Evolutionary conservation across 2,888 invertebrate genomes (phyloP), one percentile per base, ranked within the genome.

Genomic region (Agonopterix heracliana): DNA sequence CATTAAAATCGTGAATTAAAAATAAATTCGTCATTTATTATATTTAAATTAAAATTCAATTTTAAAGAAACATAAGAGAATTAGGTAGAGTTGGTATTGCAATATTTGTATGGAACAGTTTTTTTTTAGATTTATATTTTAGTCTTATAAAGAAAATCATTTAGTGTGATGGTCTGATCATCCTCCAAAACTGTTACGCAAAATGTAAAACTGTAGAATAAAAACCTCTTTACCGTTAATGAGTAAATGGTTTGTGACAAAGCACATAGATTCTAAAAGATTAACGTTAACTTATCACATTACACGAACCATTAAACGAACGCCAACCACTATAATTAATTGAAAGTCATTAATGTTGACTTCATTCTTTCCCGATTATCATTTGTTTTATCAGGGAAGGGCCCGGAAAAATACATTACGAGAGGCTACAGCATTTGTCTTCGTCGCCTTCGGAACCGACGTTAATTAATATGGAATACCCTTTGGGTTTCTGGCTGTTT

Each of bases 301-400:
- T 59, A 59, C 61, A 61, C 59, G 58, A 58, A 48, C 55, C 55
- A 67, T 70, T 62, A 64, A 59, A 64, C 63, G 55, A 66, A 68
- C 63, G 66, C 61, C 55, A 58, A 56, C 60, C 66, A 60, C 63
- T 62, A 63, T 80, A 81, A 87, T 85, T 83, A 84, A 86, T 87
- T 71, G 75, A 62, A 64, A 64, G 65, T 78, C 80, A 77, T 85
- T 82, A 81, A 74, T 75, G 81, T 75, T 78, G 84, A 87, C 84
- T 88, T 84, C 83, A 86, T 86, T 86, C 84, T 79, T 82, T 76
- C 75, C 79, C 85, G 86, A 87, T 87, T 87, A 87, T 84, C 86
- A 88, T 88, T 87, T 83, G 84, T 87, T 85, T 85, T 71, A 78
- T 76, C 81, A 67, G 65, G 66, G 68, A 69, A 73, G 70, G 78